Evolutionary conservation across 2,888 invertebrate genomes (phyloP).

Genomic region (Stegana nigrithorax): DNA sequence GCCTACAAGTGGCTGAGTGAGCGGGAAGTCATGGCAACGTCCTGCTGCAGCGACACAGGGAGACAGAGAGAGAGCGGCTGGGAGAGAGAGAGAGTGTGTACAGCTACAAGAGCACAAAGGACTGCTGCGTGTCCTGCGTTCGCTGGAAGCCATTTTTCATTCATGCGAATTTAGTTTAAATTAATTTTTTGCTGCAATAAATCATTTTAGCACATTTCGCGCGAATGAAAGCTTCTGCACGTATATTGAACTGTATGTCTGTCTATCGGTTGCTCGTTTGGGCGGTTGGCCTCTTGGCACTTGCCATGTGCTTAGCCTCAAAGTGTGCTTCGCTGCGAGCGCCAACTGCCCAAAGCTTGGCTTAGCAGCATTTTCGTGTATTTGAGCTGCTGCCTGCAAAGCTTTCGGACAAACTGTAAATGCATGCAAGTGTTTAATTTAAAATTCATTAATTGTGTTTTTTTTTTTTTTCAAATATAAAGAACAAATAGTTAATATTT

Average conservation of each 20-base stretch:
- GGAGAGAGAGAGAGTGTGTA: slow-evolving; percentile 37
- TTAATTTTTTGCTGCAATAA: slow-evolving; percentile 61
- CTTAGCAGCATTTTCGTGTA: not conserved
- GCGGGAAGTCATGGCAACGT: no score
- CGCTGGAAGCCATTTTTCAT: slow-evolving; percentile 63
- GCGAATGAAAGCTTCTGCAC: no score
- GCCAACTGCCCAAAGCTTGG: not conserved
- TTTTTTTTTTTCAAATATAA: no score
- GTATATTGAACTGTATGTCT: no score
- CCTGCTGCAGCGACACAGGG: slow-evolving; percentile 4
- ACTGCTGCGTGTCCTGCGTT: slow-evolving; percentile 52
- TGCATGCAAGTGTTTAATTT: no score
- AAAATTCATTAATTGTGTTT: no score
- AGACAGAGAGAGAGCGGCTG: slow-evolving; percentile 19
- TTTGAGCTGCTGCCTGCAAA: no score
- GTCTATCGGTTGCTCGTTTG: not conserved
- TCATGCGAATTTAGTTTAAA: slow-evolving; percentile 64
- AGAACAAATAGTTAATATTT: no score
- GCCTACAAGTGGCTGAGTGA: no score
- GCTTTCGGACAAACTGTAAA: no score
- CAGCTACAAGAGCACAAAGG: slow-evolving; percentile 39
- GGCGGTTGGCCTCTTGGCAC: not conserved
- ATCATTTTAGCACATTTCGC: slow-evolving; percentile 53
- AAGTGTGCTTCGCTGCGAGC: not conserved
- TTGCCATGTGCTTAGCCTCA: no score